A percentile compares a stretch with the other conserved stretches of the same genome.
These are phyloP conservation scores for Chionomys nivalis DNA, from an alignment of 2,113 vertebrate species.

Conservation along the genomic window DNA sequence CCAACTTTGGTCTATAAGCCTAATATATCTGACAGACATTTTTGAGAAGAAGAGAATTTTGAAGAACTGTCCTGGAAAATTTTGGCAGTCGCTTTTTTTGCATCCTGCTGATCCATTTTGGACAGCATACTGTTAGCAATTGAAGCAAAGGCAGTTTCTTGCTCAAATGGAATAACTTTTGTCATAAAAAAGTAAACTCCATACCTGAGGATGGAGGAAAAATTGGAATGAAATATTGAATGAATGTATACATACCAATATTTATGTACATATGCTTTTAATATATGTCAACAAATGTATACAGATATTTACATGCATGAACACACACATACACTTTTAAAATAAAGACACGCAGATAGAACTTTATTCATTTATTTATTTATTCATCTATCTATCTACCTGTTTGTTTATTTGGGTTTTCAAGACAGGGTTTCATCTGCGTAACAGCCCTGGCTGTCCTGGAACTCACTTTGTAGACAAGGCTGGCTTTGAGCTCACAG, in stretches of 20 bases:
- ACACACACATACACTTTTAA: background rate
- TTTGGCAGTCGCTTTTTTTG: background rate
- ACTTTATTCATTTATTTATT: background rate
- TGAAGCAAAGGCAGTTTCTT: background rate
- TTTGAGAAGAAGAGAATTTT: background rate
- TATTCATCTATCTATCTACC: too few species aligned
- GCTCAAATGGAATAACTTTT: background rate
- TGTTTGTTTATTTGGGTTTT: background rate
- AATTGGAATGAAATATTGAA: conserved; percentile 18
- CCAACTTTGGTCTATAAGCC: background rate
- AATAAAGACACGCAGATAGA: background rate
- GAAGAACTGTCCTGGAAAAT: background rate
- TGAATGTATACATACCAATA: background rate
- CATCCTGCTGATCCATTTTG: background rate
- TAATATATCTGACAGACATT: background rate
- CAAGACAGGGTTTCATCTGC: background rate
- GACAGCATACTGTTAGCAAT: background rate
- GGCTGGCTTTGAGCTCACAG: background rate
- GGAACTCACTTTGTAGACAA: background rate
- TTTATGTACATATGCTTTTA: background rate
- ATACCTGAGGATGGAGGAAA: background rate
- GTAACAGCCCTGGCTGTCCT: background rate
- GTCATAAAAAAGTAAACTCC: background rate
- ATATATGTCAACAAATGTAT: background rate
- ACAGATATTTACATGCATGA: background rate